Percentiles rank a stretch among this genome's conserved stretches.
Conservation (phyloP, 2,113 vertebrate species). For the Nothocercus nigrocapillus region DNA sequence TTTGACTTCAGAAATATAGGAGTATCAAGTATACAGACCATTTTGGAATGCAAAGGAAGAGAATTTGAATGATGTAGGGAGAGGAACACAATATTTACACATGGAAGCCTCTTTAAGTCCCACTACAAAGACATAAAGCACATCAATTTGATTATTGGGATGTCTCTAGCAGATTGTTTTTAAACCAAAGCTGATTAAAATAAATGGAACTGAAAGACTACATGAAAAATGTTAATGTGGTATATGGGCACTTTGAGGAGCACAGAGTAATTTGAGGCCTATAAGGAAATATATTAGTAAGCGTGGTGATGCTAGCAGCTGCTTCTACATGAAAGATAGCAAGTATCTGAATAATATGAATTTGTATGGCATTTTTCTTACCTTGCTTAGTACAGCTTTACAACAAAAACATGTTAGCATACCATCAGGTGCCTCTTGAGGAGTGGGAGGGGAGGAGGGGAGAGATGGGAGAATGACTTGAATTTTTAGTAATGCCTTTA, state of each 20-base stretch:
- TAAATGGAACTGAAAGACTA: neutral
- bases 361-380: neutral
- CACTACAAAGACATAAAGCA: neutral
- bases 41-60: neutral
- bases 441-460: neutral
- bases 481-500: conserved; percentile 69
- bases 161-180: neutral
- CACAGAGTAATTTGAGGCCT: neutral
- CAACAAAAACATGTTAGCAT: neutral
- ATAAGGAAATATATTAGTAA: neutral
- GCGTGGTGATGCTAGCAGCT: neutral
- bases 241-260: neutral
- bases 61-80: neutral
- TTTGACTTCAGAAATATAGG: neutral
- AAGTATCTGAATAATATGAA: neutral
- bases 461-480: neutral
- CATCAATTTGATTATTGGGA: neutral
- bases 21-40: neutral
- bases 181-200: neutral
- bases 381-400: neutral
- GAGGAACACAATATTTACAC: neutral
- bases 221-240: neutral
- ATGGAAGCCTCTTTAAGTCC: neutral
- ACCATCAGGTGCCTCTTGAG: neutral
- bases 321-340: neutral